Evolutionary conservation across 2,113 vertebrate species (phyloP), one percentile per base, ranked within the genome.

Genomic region (Vulpes ferrilata): DNA sequence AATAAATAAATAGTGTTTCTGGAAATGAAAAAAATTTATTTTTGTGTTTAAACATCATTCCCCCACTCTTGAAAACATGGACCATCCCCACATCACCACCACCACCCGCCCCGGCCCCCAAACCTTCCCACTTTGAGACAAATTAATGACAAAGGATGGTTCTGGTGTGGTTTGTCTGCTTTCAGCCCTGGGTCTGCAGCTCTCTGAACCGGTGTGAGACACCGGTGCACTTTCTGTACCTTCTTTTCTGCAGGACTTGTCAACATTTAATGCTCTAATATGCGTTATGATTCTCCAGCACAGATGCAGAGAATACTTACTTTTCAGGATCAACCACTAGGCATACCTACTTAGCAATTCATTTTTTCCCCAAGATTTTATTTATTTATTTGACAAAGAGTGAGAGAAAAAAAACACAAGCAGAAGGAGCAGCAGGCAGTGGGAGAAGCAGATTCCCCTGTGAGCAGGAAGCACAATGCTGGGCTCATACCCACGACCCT

Each of bases 1-100:
- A 98, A 98, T 97, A 98, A 98, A 98, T 98, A 98, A 95, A 98
- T 48, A 98, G 98, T 94, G 98, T 98, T 98, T 98, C 98, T 98
- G 97, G 97, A 98, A 97, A 97, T 88, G 4, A 2, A 98, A 98
- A 97, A 95, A 96, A 97, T 88, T 97, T 95, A 85, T 90, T 98
- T 97, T 97, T 98, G 69, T 91, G 90, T 98, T 97, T 96, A 96
- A 93, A 97, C 97, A 97, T 97, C 96, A 92, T 96, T 93, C 57
- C 95, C 73, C 43, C 90, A 90, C 83, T 83, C 89, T 91, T 97
- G 98, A 94, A 96, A 97, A 97, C 96, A 92, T 0, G 57, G 90
- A 87, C 83, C 64, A 3, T 32, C 32, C 94, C 93, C 55, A 10
- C 48, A 32, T 87, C 11, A 73, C 92, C 86, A 25, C 5, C 43